Evolutionary conservation across 37 sponge, comb jelly and placozoan genomes (phyloP), one percentile per base, ranked within the genome.

Genomic region (Dysidea cf. avara): DNA sequence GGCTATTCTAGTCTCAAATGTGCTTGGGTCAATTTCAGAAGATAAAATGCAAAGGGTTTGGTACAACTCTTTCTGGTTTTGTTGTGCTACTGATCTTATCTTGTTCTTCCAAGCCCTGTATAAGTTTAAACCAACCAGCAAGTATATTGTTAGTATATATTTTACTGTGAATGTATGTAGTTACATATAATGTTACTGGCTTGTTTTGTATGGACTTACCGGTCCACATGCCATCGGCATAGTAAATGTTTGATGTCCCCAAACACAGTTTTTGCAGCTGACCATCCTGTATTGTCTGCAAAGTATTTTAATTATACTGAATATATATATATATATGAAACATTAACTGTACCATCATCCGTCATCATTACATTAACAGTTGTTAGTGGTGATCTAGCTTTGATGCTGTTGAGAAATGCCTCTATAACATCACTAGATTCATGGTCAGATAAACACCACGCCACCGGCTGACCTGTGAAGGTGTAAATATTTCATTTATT

Each of bases 91-190:
- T 39, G 61, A 46, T 33, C 57, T 56, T 5, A 73, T n/a, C 24
- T 73, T 29, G 29, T 56, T 56, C 37, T 73, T 73, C 74, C 74
- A 73, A 38, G 74, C 60, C 26, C 74, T 73, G 18, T 7, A 37
- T 16, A 51, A 26, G 6, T 37, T 7, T 46, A 39, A 2, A 30
- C 2, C 21, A 38, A 39, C 32, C 14, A 12, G 21, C 40, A 47
- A n/a, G n/a, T n/a, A n/a, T n/a, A n/a, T n/a, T n/a, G 46, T 43
- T 43, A 43, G 46, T 43, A 43, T 9, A 43, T 43, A 43, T 12
- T n/a, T n/a, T n/a, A n/a, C n/a, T n/a, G n/a, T n/a, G n/a, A n/a
- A n/a, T n/a, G n/a, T n/a, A n/a, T n/a, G n/a, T n/a, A n/a, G n/a
- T n/a, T n/a, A n/a, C n/a, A n/a, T n/a, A n/a, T n/a, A n/a, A n/a